Evolutionary conservation across 37 sponge, comb jelly and placozoan genomes (phyloP).

Genomic region (Bolinopsis microptera): DNA sequence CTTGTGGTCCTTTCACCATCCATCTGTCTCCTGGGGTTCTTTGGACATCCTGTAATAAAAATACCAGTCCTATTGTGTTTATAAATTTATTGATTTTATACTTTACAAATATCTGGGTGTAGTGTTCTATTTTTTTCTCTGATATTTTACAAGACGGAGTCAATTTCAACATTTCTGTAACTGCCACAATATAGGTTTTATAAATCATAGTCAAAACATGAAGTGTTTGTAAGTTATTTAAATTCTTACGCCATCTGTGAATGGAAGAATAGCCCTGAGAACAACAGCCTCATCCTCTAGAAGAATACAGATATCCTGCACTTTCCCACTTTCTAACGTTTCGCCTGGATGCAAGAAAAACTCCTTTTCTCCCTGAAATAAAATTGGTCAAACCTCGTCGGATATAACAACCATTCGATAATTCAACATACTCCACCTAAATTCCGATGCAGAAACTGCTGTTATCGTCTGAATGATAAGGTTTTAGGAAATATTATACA

Average conservation of each 20-base stretch:
- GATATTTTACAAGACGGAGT: not conserved
- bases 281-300: slow-evolving; percentile 90
- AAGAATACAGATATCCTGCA: slow-evolving; percentile 72
- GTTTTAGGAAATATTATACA: too few relatives aligned
- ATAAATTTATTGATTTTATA: not conserved
- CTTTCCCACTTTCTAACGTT: slow-evolving; percentile 77
- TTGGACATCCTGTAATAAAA: slow-evolving; percentile 68
- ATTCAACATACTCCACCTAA: too few relatives aligned
- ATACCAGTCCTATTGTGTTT: too few relatives aligned
- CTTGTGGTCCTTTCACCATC: slow-evolving; percentile 88
- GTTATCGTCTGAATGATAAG: too few relatives aligned
- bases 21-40: slow-evolving; percentile 83
- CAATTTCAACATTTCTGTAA: too few relatives aligned
- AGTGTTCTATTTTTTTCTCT: not conserved
- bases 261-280: slow-evolving; percentile 78
- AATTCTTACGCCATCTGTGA: slow-evolving; percentile 63
- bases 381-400: too few relatives aligned
- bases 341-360: slow-evolving; percentile 69
- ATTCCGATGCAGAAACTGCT: too few relatives aligned
- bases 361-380: not conserved
- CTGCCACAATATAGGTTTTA: not conserved
- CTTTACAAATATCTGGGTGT: too few relatives aligned
- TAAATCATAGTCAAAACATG: not conserved
- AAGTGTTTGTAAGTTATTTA: too few relatives aligned
- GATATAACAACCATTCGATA: not conserved